Evolutionary conservation across 2,888 invertebrate species (phyloP).

Genomic region (Tupiocoris notatus): DNA sequence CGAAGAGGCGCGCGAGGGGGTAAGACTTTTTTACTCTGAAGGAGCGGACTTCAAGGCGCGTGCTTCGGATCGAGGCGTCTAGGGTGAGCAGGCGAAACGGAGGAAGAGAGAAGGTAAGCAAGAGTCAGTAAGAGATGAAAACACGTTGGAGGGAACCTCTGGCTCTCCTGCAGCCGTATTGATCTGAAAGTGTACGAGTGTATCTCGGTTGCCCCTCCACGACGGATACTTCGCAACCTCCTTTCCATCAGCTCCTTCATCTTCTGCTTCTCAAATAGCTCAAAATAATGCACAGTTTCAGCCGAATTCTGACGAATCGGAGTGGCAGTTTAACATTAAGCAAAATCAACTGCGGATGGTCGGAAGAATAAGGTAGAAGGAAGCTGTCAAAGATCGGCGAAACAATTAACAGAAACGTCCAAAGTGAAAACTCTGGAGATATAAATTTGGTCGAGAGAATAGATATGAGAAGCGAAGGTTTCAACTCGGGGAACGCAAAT

Average conservation of each 20-base stretch:
- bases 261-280: not conserved
- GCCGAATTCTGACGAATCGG: too few relatives aligned
- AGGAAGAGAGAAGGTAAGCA: not conserved
- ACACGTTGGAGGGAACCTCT: not conserved
- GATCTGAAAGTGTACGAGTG: slow-evolving; percentile 11
- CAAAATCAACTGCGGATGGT: too few relatives aligned
- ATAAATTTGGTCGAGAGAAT: too few relatives aligned
- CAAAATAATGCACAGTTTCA: too few relatives aligned
- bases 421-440: too few relatives aligned
- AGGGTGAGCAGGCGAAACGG: not conserved
- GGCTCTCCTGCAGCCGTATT: slow-evolving; percentile 5
- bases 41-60: slow-evolving; percentile 19
- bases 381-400: too few relatives aligned
- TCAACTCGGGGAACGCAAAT: too few relatives aligned
- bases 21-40: slow-evolving; percentile 17
- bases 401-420: too few relatives aligned
- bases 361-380: too few relatives aligned
- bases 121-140: not conserved
- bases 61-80: slow-evolving; percentile 20
- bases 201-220: not conserved
- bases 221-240: not conserved
- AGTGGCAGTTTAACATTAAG: too few relatives aligned
- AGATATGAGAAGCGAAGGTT: too few relatives aligned
- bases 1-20: not conserved
- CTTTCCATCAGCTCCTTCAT: not conserved